Evolutionary conservation across 37 sponge, comb jelly and placozoan genomes (phyloP), one percentile per base, ranked within the genome.

Genomic region (Cliona cf. orientalis): DNA sequence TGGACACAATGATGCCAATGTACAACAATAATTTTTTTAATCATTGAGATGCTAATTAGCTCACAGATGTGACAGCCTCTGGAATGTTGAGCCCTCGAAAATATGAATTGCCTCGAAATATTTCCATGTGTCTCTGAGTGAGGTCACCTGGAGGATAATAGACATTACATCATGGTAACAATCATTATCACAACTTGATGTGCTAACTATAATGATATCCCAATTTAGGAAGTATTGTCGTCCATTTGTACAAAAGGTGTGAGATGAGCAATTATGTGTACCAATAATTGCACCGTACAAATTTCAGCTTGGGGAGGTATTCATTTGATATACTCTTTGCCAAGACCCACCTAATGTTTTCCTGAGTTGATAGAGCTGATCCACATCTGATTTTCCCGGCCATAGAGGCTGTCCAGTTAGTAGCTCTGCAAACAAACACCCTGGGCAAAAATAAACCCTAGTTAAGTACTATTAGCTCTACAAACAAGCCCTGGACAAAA

Each of bases 341-440:
- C 32, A n/a, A 29, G 66, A 71, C 74, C 7, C 39, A 88, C 92
- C 95, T 43, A 95, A 76, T 55, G 93, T 95, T 53, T 82, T 95
- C 49, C 91, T 80, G 33, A 98, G 93, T 9, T 91, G 93, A 79
- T 90, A 91, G 31, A 98, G 76, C 68, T 98, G 98, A 58, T 98
- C 98, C 28, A 98, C 92, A 53, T 98, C 98, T 57, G 98, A 98
- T 39, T 86, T 92, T 12, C 95, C 98, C 1, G 95, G 98, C 94
- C 95, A 94, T 12, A 98, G 62, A 2, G 98, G 89, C 28, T 91
- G 95, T 4, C 95, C 98, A 46, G 86, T 92, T 5, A 98, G 67
- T 41, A 98, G 76, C 74, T 98, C 98, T 69, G 96, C 95, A 95
- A 98, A 98, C 40, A 98, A 89, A 73, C 98, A 95, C 2, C 98